Conservation (phyloP, 1,140 invertebrate genomes). For the Drosophila subpulchrella region DNA sequence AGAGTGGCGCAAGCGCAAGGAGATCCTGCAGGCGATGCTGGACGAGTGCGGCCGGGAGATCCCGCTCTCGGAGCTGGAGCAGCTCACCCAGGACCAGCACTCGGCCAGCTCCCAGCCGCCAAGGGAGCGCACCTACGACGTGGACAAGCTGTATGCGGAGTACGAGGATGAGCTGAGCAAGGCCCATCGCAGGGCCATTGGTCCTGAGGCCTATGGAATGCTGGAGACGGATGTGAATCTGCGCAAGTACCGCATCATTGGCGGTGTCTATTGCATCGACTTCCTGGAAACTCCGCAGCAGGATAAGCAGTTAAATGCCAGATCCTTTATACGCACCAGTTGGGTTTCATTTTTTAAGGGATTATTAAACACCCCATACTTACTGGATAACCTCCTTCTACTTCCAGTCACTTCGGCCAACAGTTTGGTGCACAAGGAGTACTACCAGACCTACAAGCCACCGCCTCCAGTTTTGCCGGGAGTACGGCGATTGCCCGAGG, state of each 20-base stretch:
- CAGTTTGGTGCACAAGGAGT: constrained; percentile 87
- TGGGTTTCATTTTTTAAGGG: not conserved
- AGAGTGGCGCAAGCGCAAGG: constrained; percentile 83
- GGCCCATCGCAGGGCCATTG: constrained; percentile 73
- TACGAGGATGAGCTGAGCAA: constrained; percentile 84
- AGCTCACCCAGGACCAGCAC: constrained; percentile 69
- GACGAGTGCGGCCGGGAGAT: constrained; percentile 68
- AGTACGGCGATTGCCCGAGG: constrained; percentile 89
- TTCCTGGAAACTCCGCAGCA: constrained; percentile 89
- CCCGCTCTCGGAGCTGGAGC: constrained; percentile 61
- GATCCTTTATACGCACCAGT: constrained; percentile 79
- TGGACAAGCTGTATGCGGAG: constrained; percentile 81
- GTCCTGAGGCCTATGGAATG: constrained; percentile 68
- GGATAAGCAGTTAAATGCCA: constrained; percentile 83
- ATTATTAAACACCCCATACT: no score
- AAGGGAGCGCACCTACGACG: constrained; percentile 64
- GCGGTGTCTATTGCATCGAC: constrained; percentile 88
- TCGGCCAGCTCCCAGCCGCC: constrained; percentile 58
- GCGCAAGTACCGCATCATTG: constrained; percentile 88
- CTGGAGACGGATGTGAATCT: constrained; percentile 88
- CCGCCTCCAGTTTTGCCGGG: constrained; percentile 88
- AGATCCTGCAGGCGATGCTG: constrained; percentile 77
- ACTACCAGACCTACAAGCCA: constrained; percentile 89
- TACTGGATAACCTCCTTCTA: no score
- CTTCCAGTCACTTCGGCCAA: constrained; percentile 88